phyloP scores from a whole-genome alignment of 2,888 invertebrate genomes.

The Archips xylosteana region DNA sequence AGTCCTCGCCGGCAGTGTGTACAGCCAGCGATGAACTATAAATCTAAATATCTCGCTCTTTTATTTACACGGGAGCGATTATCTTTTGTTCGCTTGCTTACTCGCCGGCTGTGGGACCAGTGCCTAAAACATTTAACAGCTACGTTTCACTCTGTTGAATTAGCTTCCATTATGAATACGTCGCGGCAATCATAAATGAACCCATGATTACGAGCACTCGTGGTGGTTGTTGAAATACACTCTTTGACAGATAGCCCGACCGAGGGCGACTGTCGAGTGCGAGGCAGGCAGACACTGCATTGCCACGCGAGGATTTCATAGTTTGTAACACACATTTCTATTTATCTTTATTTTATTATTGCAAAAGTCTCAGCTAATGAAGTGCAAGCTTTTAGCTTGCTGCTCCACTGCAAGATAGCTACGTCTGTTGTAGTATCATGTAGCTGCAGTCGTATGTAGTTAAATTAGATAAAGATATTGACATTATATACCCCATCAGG shows the following conservation, averaged over 20 bases:
- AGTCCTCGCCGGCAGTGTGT: too few relatives aligned
- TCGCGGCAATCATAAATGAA: background rate
- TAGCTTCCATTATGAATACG: background rate
- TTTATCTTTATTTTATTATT: background rate
- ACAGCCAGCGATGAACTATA: too few relatives aligned
- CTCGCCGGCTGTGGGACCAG: too few relatives aligned
- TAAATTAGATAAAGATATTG: too few relatives aligned
- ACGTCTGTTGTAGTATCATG: too few relatives aligned
- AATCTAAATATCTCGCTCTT: too few relatives aligned
- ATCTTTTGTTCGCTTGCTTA: too few relatives aligned
- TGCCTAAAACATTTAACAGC: background rate
- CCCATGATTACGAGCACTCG: background rate
- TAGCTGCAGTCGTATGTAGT: too few relatives aligned
- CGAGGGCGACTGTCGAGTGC: background rate
- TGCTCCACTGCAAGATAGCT: too few relatives aligned
- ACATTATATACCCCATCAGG: too few relatives aligned
- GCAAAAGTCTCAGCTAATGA: background rate
- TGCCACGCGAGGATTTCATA: constrained; percentile 5
- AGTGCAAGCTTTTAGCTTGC: too few relatives aligned
- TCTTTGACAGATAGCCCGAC: background rate
- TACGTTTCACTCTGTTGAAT: background rate
- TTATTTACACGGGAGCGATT: too few relatives aligned
- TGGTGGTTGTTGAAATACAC: background rate
- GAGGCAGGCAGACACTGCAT: background rate
- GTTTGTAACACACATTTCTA: background rate